Evolutionary conservation across 2,888 invertebrate species (phyloP).

Genomic region (Lobophora halterata): DNA sequence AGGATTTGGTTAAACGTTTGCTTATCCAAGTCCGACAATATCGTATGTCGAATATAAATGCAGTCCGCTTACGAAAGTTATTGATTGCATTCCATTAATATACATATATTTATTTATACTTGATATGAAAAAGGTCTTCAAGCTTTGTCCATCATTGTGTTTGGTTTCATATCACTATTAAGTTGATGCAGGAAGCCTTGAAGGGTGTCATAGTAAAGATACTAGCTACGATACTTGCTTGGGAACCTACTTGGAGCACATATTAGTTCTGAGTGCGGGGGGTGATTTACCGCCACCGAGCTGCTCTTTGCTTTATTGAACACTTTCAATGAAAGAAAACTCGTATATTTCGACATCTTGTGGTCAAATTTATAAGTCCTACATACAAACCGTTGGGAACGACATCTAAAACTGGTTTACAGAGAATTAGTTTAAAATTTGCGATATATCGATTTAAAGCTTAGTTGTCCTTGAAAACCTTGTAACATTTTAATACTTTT

Average conservation of each 20-base stretch:
- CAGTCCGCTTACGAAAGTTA: too few relatives aligned
- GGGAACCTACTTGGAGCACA: conserved; percentile 47
- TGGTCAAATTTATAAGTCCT: conserved; percentile 64
- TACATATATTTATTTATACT: too few relatives aligned
- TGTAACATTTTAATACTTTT: neutral
- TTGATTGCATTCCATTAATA: too few relatives aligned
- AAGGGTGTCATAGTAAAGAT: neutral
- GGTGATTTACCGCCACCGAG: conserved; percentile 67
- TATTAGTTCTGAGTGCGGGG: conserved; percentile 43
- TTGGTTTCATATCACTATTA: conserved; percentile 20
- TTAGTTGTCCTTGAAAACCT: too few relatives aligned
- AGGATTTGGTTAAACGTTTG: neutral
- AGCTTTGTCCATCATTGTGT: conserved; percentile 20
- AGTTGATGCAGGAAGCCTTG: too few relatives aligned
- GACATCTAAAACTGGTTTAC: conserved; percentile 60
- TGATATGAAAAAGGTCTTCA: too few relatives aligned
- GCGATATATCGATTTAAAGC: neutral
- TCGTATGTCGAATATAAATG: conserved; percentile 1
- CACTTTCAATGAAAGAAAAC: conserved; percentile 71
- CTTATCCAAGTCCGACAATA: conserved; percentile 1
- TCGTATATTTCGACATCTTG: conserved; percentile 69
- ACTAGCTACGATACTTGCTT: conserved; percentile 23
- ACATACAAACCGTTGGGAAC: conserved; percentile 58
- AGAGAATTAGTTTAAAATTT: conserved; percentile 14
- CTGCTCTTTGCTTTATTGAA: conserved; percentile 65